phyloP scores from a whole-genome alignment of 1,140 invertebrate species.

The Phymorhynchus buccinoides region DNA sequence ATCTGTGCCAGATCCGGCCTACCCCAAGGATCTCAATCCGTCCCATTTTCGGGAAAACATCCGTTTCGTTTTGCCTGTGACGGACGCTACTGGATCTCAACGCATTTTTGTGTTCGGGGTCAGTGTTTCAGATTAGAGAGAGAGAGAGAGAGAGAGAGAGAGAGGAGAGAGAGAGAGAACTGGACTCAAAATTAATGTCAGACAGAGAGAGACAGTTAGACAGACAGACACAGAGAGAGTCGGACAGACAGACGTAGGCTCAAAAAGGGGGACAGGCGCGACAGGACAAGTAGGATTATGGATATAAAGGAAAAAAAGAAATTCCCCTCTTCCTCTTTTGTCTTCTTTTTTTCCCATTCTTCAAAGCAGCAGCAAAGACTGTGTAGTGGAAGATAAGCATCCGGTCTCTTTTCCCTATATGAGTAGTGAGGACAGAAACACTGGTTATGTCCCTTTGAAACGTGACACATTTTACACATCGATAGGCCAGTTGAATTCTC shows the following conservation, averaged over 20 bases:
- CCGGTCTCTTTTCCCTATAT: too few relatives aligned
- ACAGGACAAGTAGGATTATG: neutral
- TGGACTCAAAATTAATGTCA: too few relatives aligned
- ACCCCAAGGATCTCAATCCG: constrained; percentile 33
- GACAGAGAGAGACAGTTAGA: neutral
- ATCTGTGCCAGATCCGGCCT: constrained; percentile 44
- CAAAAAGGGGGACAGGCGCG: neutral
- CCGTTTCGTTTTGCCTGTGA: constrained; percentile 38
- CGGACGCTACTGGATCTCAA: constrained; percentile 39
- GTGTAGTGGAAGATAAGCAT: too few relatives aligned
- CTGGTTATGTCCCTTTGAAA: too few relatives aligned
- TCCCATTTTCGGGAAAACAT: constrained; percentile 43
- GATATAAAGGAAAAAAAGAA: neutral
- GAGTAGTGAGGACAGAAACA: too few relatives aligned
- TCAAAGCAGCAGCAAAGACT: too few relatives aligned
- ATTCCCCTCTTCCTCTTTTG: neutral
- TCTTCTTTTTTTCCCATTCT: too few relatives aligned
- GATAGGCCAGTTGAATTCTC: too few relatives aligned
- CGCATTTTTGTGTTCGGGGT: constrained; percentile 49
- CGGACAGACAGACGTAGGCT: neutral
- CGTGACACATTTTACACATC: too few relatives aligned
- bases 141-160: too few relatives aligned
- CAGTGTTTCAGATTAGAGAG: neutral
- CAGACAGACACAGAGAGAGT: neutral
- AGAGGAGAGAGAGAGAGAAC: too few relatives aligned